Base-by-base conservation (phyloP, 2,113 vertebrate species). In the Fulica atra region DNA sequence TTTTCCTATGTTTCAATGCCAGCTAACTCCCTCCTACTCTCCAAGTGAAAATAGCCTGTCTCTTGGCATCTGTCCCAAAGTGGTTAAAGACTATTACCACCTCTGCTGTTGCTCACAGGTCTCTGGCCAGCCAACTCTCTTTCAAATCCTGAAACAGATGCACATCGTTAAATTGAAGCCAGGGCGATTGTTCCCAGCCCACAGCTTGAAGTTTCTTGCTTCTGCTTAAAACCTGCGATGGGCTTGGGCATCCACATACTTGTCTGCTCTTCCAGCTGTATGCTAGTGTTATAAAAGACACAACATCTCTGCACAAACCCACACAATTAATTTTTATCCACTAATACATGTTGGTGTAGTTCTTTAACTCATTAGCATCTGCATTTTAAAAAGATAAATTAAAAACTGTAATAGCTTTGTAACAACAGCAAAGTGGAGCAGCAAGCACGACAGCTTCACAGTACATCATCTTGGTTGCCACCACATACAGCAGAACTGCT, bases 1-100 rank as follows among this genome's bases (percentile, higher is more conserved):
- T 92, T 70, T 89, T 57, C 61, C 57, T 68, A 12, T 19, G 13
- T 71, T 79, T 79, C 21, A 42, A 60, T 69, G 79, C 74, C 88
- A 96, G 85, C 50, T 64, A 92, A 76, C 70, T 80, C 40, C 74
- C 79, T 94, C 79, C 79, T 66, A 56, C 71, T 72, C 85, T 72
- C 25, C 7, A 11, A 73, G 63, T 66, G 71, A 80, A 89, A 96
- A 95, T 29, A 94, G 50, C n/a, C 54, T 61, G 21, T 42, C 76
- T 70, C 86, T 83, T 70, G 59, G 35, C 72, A 73, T 65, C 38
- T 81, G 31, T 29, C 42, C 88, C 86, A 33, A 88, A 77, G 68
- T 14, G 64, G 63, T 59, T 88, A 18, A 72, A 73, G 63, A 50
- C 54, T 65, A 56, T 31, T 61, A 64, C 56, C 69, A 81, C 73